phyloP scores from a whole-genome alignment of 1,140 invertebrate species.

The Elysia chlorotica region DNA sequence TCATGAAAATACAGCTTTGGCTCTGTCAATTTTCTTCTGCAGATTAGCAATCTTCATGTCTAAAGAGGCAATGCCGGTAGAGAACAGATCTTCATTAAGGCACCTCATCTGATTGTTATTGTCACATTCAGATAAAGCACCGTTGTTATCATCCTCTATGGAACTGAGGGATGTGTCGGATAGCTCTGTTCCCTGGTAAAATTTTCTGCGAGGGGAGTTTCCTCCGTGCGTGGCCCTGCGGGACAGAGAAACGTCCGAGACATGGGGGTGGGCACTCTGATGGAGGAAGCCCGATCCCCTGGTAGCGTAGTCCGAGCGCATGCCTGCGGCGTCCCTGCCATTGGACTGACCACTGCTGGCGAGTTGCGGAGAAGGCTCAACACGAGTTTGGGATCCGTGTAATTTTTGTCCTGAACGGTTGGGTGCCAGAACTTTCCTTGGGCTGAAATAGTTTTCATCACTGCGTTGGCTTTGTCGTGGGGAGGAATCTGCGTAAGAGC shows the following conservation, averaged over 20 bases:
- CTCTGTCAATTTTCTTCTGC: constrained; percentile 25
- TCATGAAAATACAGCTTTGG: constrained; percentile 17
- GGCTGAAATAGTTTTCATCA: no score
- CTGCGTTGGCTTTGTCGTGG: no score
- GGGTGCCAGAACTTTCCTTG: no score
- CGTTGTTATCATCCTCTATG: constrained; percentile 43
- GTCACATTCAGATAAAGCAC: constrained; percentile 27
- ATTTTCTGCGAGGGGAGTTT: constrained; percentile 14
- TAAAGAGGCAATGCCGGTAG: constrained; percentile 42
- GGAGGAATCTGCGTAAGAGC: no score
- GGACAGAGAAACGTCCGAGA: constrained; percentile 10
- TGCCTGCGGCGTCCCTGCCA: no score
- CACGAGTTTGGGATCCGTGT: no score
- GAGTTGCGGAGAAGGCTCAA: no score
- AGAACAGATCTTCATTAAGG: constrained; percentile 43
- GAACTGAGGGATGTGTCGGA: constrained; percentile 41
- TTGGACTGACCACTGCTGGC: no score
- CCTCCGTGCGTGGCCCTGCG: constrained; percentile 11
- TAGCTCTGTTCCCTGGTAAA: constrained; percentile 31
- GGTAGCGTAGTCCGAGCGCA: no score
- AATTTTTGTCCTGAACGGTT: no score
- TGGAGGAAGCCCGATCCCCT: not conserved
- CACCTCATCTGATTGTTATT: constrained; percentile 22
- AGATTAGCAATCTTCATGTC: constrained; percentile 50
- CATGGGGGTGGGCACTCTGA: not conserved